Evolutionary conservation across 2,888 invertebrate species (phyloP).

Genomic region (Metacarcinus magister): DNA sequence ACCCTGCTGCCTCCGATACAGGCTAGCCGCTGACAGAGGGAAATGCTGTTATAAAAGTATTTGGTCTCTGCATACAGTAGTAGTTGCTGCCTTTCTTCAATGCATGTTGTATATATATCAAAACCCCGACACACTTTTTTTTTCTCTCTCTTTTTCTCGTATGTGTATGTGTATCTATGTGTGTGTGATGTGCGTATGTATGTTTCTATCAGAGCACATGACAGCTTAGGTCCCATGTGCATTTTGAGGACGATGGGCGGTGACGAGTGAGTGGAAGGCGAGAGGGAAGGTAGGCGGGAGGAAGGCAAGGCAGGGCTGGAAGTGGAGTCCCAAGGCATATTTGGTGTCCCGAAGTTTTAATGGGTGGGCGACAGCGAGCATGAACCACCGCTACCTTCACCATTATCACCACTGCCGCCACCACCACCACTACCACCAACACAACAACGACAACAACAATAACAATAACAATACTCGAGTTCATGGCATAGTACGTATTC

Average conservation of each 20-base stretch:
- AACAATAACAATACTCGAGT: not conserved
- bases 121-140: not conserved
- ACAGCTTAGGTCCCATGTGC: not conserved
- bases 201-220: not conserved
- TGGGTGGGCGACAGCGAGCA: not conserved
- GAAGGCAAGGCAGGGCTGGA: not conserved
- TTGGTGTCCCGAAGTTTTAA: conserved; percentile 22
- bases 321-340: not conserved
- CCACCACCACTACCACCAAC: not conserved
- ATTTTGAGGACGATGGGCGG: conserved; percentile 7
- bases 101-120: not conserved
- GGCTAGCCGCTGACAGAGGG: not conserved
- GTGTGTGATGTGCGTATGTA: not conserved
- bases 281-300: not conserved
- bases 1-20: not conserved
- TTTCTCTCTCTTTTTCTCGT: not conserved
- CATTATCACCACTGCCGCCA: not conserved
- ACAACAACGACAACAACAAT: not conserved
- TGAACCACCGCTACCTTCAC: not conserved
- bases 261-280: not conserved
- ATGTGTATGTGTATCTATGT: not conserved
- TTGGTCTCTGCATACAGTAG: not conserved
- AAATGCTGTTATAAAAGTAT: not conserved
- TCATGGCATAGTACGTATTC: too few relatives aligned
- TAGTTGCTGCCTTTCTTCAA: not conserved